Evolutionary conservation across 30 jellyfish, hydroid and myxozoan genomes (phyloP).

Genomic region (Hydractinia echinata): DNA sequence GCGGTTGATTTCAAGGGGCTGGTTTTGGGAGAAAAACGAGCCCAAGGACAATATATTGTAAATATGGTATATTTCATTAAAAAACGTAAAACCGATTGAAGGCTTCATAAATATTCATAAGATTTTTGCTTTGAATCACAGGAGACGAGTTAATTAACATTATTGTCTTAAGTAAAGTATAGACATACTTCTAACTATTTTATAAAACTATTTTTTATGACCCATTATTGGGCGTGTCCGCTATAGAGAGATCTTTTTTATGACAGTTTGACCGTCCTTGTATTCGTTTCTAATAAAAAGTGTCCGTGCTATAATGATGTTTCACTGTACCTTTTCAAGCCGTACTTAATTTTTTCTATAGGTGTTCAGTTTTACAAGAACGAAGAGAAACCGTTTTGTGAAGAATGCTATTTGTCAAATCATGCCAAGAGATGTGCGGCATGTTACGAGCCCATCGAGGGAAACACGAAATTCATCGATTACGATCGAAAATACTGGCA

Average conservation of each 20-base stretch:
- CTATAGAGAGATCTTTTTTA: background rate
- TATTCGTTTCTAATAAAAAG: background rate
- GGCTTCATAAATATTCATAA: too few species aligned
- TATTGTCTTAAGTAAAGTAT: too few species aligned
- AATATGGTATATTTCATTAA: too few species aligned
- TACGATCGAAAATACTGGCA: conserved; percentile 76
- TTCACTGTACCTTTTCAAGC: background rate
- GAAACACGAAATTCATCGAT: conserved; percentile 79
- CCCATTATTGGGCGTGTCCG: too few species aligned
- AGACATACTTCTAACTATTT: too few species aligned
- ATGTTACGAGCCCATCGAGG: conserved; percentile 75
- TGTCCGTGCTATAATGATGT: background rate
- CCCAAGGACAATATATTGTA: too few species aligned
- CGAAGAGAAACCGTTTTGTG: conserved; percentile 75
- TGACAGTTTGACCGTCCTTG: background rate
- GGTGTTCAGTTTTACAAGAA: conserved; percentile 82
- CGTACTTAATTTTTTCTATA: background rate
- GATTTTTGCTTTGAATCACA: too few species aligned
- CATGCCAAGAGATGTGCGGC: conserved; percentile 85
- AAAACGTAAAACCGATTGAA: too few species aligned
- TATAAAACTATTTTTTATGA: too few species aligned
- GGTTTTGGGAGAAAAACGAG: too few species aligned
- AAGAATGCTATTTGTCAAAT: conserved; percentile 64
- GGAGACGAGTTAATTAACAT: too few species aligned
- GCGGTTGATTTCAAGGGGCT: too few species aligned